These are phyloP conservation scores for Caenorhabditis uteleia DNA, from an alignment of 2,888 invertebrate species.

Conservation along the genomic window DNA sequence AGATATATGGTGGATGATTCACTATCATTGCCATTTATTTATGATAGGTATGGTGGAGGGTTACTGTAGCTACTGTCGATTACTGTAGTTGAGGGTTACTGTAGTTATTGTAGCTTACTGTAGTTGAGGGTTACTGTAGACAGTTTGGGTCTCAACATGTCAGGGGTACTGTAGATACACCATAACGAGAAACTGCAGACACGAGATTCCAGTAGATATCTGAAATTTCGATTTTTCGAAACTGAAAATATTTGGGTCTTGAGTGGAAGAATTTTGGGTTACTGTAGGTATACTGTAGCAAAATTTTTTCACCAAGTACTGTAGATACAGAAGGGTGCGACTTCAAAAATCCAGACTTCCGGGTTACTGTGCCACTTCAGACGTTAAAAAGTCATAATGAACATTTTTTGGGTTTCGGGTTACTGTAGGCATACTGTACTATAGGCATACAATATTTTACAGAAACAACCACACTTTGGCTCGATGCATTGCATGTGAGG, in stretches of 20 bases:
- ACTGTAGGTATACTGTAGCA: too few relatives aligned
- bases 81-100: neutral
- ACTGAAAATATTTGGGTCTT: too few relatives aligned
- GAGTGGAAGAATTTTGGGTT: too few relatives aligned
- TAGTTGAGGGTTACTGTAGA: neutral
- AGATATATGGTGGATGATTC: slow-evolving; percentile 62
- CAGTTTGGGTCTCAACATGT: slow-evolving; percentile 24
- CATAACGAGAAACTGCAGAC: too few relatives aligned
- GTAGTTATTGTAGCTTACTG: too few relatives aligned
- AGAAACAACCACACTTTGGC: slow-evolving; percentile 61
- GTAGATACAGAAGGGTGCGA: too few relatives aligned
- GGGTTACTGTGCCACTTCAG: neutral
- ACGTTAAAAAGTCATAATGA: too few relatives aligned
- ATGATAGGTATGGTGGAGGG: too few relatives aligned
- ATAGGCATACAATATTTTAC: neutral
- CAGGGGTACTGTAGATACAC: too few relatives aligned
- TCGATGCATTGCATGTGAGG: slow-evolving; percentile 62
- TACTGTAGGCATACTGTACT: neutral
- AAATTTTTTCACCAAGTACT: too few relatives aligned
- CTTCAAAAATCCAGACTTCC: neutral
- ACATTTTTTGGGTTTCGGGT: neutral
- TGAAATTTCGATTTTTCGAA: too few relatives aligned
- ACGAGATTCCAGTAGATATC: too few relatives aligned
- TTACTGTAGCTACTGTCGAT: neutral
- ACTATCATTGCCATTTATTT: slow-evolving; percentile 60